A percentile compares a stretch with the other conserved stretches of the same genome.
Evolutionary conservation across 1,140 invertebrate species (phyloP).

Genomic region (Zaprionus kolodkinae): DNA sequence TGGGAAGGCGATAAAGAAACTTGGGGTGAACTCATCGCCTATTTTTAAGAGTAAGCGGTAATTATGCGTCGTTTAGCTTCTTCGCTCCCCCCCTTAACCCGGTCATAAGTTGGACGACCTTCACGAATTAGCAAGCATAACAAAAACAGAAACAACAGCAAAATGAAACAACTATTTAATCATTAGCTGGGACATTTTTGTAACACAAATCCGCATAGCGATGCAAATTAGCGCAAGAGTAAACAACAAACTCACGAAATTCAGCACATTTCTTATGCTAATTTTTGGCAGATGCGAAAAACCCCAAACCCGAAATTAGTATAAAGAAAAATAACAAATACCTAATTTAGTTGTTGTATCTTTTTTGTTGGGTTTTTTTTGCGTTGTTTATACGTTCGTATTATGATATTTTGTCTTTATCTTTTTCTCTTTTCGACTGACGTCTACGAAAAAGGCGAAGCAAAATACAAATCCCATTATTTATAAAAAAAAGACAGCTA

Average conservation of each 20-base stretch:
- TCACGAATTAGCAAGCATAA: conserved; percentile 38
- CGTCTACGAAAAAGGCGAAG: conserved; percentile 65
- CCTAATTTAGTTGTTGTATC: conserved; percentile 58
- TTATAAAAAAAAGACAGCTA: background rate
- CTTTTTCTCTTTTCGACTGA: conserved; percentile 51
- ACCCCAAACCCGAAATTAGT: conserved; percentile 61
- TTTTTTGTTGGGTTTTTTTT: conserved; percentile 44
- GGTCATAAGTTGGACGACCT: conserved; percentile 66
- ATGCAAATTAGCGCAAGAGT: conserved; percentile 68
- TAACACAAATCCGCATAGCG: conserved; percentile 79
- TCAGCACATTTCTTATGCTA: conserved; percentile 82
- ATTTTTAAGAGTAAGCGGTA: conserved; percentile 67
- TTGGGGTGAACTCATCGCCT: conserved; percentile 74
- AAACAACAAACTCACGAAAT: conserved; percentile 32
- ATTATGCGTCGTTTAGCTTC: conserved; percentile 37
- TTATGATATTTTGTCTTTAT: conserved; percentile 33
- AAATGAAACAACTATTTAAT: conserved; percentile 39
- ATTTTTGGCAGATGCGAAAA: conserved; percentile 77
- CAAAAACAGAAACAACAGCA: conserved; percentile 19
- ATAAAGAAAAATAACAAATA: conserved; percentile 59
- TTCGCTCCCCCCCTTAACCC: conserved; percentile 25
- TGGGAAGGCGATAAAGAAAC: conserved; percentile 36
- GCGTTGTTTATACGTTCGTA: conserved; percentile 44
- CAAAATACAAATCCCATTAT: conserved; percentile 59
- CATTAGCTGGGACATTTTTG: conserved; percentile 58